Evolutionary conservation across 2,113 vertebrate species (phyloP).

Genomic region (Calidris pygmaea): DNA sequence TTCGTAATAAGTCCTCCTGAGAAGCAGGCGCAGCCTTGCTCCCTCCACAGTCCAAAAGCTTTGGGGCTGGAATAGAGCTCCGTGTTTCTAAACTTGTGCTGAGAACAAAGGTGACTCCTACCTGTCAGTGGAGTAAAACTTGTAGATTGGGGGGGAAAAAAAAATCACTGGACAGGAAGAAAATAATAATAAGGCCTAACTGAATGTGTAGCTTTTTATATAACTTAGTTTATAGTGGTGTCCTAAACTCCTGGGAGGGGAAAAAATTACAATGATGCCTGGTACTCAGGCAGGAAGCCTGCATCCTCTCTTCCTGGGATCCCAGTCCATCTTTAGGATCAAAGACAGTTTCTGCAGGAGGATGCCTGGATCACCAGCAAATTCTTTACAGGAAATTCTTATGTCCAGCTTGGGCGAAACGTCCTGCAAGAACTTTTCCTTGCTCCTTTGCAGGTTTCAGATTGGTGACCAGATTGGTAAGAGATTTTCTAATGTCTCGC

Average conservation of each 20-base stretch:
- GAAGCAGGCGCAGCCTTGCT: background rate
- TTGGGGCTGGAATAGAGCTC: background rate
- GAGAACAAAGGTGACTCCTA: background rate
- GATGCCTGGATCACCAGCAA: background rate
- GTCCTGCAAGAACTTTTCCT: background rate
- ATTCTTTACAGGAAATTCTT: background rate
- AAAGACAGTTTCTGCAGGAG: background rate
- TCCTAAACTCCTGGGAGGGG: background rate
- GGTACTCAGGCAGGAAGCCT: background rate
- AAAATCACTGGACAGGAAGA: background rate
- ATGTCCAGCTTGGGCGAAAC: background rate
- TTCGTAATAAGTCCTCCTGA: background rate
- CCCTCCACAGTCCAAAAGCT: background rate
- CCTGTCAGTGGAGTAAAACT: background rate
- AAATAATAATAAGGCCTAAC: background rate
- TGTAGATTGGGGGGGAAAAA: background rate
- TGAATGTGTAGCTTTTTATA: background rate
- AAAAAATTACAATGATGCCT: background rate
- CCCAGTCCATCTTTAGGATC: background rate
- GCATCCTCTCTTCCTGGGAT: background rate
- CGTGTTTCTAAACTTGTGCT: background rate
- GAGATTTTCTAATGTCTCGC: background rate
- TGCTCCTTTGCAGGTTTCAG: background rate
- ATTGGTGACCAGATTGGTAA: background rate
- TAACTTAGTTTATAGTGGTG: background rate